Conservation (phyloP, 2,113 vertebrate genomes). For the Pterophyllum scalare region DNA sequence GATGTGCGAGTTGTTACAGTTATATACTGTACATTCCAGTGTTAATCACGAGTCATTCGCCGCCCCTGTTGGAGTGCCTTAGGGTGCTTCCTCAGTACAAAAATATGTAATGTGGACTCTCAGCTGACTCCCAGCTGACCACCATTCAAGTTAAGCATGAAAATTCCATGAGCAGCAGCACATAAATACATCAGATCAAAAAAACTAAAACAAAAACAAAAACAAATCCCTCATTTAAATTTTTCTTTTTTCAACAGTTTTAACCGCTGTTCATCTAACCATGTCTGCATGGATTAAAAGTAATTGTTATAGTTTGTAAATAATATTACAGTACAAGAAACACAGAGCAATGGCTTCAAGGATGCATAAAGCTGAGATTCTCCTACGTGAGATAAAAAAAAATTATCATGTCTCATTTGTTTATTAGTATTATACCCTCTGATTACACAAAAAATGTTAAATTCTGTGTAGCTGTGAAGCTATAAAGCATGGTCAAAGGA, state of each 20-base stretch:
- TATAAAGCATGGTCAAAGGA: not conserved
- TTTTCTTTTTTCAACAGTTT: fast-evolving
- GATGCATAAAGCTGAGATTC: not conserved
- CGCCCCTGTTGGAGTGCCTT: not conserved
- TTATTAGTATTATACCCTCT: no score
- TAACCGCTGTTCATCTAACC: not conserved
- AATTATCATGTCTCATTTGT: not conserved
- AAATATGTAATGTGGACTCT: not conserved
- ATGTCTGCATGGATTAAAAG: not conserved
- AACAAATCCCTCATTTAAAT: not conserved
- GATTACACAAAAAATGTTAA: fast-evolving
- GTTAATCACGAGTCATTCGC: not conserved
- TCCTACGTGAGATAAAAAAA: no score
- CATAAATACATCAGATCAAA: not conserved
- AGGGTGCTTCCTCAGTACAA: not conserved
- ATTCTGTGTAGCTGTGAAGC: not conserved
- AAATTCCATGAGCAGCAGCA: not conserved
- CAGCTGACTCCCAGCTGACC: not conserved
- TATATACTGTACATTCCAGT: not conserved
- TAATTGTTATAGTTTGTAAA: not conserved
- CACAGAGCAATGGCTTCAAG: not conserved
- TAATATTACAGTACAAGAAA: not conserved
- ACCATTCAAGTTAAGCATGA: fast-evolving
- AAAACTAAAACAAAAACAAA: not conserved
- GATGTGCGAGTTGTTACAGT: not conserved